phyloP scores from a whole-genome alignment of 2,888 invertebrate species.

The Diabrotica balteata region DNA sequence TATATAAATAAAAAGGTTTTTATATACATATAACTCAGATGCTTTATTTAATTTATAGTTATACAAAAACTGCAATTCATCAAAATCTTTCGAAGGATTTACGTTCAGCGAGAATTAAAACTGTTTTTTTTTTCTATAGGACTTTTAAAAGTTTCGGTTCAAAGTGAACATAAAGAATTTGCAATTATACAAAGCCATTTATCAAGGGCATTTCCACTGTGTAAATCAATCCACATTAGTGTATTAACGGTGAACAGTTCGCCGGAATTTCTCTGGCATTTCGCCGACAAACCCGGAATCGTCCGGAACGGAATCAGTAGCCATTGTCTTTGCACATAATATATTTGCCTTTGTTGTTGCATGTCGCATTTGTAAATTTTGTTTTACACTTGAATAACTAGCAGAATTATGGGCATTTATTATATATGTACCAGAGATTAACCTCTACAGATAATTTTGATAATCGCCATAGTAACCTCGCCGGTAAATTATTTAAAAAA shows the following conservation, averaged over 20 bases:
- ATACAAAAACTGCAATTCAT: too few relatives aligned
- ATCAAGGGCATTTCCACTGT: constrained; percentile 56
- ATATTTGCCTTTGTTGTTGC: constrained; percentile 45
- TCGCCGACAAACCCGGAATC: constrained; percentile 49
- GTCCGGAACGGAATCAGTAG: constrained; percentile 50
- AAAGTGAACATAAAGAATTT: constrained; percentile 57
- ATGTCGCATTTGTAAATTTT: constrained; percentile 43
- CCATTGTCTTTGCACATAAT: constrained; percentile 51
- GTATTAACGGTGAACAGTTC: constrained; percentile 55
- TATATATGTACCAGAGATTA: not conserved
- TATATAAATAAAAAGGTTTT: too few relatives aligned
- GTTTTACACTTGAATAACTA: constrained; percentile 32
- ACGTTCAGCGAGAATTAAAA: too few relatives aligned
- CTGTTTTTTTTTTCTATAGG: not conserved
- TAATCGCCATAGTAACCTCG: too few relatives aligned
- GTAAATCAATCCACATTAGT: constrained; percentile 60
- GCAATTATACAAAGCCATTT: constrained; percentile 59
- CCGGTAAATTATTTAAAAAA: too few relatives aligned
- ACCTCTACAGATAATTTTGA: too few relatives aligned
- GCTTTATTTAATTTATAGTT: too few relatives aligned
- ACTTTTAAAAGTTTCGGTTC: constrained; percentile 28
- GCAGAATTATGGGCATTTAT: constrained; percentile 18
- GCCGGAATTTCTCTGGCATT: constrained; percentile 58
- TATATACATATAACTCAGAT: too few relatives aligned
- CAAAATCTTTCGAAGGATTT: too few relatives aligned